These are phyloP conservation scores for Mus spretus DNA, from an alignment of 2,797 vertebrate genomes.

Conservation along the genomic window DNA sequence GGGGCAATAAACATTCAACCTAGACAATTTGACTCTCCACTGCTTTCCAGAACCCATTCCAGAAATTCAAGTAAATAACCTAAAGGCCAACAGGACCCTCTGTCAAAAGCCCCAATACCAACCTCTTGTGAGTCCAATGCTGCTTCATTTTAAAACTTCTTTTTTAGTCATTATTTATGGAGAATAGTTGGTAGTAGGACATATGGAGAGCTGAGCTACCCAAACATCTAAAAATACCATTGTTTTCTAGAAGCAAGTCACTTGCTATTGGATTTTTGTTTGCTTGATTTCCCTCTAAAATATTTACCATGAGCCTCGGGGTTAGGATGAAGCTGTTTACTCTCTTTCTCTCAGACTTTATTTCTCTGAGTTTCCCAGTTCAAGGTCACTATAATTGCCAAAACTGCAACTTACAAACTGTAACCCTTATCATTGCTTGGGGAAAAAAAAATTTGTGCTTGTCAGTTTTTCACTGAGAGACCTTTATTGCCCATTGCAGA, in stretches of 20 bases:
- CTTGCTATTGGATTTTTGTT: background rate
- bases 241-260: background rate
- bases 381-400: background rate
- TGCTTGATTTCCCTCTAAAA: background rate
- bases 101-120: background rate
- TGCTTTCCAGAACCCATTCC: background rate
- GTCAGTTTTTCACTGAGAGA: background rate
- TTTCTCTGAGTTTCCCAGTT: background rate
- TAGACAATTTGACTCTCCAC: background rate
- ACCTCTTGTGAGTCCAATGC: background rate
- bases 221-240: conserved; percentile 4
- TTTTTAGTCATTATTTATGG: background rate
- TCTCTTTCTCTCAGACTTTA: background rate
- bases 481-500: background rate
- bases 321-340: background rate
- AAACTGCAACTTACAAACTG: background rate
- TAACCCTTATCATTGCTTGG: background rate
- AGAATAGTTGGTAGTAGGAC: background rate
- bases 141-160: background rate
- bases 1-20: background rate
- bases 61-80: background rate
- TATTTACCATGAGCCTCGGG: background rate
- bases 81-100: background rate
- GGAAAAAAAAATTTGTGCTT: conserved; percentile 17
- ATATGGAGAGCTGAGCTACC: background rate